Evolutionary conservation across 2,888 invertebrate species (phyloP).

Genomic region (Phortica magna): DNA sequence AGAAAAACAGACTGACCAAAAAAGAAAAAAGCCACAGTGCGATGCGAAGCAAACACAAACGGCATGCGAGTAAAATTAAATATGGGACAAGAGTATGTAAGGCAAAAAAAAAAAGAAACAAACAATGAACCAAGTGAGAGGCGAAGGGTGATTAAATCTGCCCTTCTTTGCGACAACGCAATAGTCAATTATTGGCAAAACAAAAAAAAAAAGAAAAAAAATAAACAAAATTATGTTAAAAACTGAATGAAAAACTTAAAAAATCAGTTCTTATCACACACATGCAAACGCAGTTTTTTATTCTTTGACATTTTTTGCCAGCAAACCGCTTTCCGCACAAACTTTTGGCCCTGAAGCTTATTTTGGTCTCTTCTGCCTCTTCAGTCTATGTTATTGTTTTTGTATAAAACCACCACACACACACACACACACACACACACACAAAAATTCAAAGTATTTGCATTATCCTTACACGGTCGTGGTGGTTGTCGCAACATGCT

Average conservation of each 20-base stretch:
- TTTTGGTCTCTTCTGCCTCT: no score
- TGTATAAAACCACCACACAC: neutral
- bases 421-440: slow-evolving; percentile 1
- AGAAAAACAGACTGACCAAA: slow-evolving; percentile 10
- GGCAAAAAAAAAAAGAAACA: slow-evolving; percentile 41
- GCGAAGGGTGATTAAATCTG: neutral
- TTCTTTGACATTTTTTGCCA: no score
- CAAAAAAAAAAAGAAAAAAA: neutral
- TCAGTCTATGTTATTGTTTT: neutral
- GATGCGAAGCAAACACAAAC: slow-evolving; percentile 31
- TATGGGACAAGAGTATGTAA: slow-evolving; percentile 27
- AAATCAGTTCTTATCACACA: no score
- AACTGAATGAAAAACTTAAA: no score
- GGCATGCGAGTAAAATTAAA: slow-evolving; percentile 21
- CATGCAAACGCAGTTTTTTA: no score
- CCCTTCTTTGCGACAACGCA: neutral
- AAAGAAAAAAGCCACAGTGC: slow-evolving; percentile 4
- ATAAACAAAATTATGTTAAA: neutral
- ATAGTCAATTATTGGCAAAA: neutral
- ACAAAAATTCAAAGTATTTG: slow-evolving; percentile 22
- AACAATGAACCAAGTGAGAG: slow-evolving; percentile 32
- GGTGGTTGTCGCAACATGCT: slow-evolving; percentile 80
- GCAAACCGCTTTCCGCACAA: no score
- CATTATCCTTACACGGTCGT: slow-evolving; percentile 78
- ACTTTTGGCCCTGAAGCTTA: no score